These are phyloP conservation scores for Leptobrachium leishanense DNA, from an alignment of 2,113 vertebrate genomes.

Conservation along the genomic window DNA sequence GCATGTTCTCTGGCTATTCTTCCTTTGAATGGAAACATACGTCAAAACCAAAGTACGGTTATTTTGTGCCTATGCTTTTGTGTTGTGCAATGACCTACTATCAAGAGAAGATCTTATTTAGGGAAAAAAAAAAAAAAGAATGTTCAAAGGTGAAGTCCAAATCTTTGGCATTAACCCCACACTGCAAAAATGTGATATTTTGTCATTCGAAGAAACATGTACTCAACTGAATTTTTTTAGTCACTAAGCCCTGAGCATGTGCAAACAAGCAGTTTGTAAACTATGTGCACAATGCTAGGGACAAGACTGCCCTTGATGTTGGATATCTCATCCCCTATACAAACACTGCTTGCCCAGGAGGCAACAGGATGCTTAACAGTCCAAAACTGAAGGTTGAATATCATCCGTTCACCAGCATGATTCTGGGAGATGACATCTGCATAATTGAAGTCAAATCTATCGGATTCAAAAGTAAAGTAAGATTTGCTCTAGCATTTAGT, in stretches of 20 bases:
- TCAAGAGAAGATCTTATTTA: no score
- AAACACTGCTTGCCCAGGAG: background rate
- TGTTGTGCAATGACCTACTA: no score
- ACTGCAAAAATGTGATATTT: background rate
- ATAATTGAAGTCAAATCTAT: background rate
- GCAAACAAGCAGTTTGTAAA: background rate
- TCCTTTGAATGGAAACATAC: no score
- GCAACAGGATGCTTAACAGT: background rate
- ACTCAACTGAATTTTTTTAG: background rate
- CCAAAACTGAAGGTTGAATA: background rate
- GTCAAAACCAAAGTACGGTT: no score
- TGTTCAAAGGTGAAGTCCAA: background rate
- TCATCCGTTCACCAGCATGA: background rate
- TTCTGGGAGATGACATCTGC: background rate
- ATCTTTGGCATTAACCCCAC: background rate
- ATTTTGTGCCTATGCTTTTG: no score
- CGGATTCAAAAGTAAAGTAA: no score
- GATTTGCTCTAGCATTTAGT: no score
- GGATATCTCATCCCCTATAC: background rate
- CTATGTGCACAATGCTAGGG: background rate
- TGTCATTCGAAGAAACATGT: background rate
- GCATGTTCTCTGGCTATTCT: no score
- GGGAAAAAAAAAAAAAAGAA: background rate
- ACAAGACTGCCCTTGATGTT: background rate
- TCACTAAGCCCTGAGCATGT: background rate